Evolutionary conservation across 1,140 invertebrate genomes (phyloP).

Genomic region (Babylonia areolata): DNA sequence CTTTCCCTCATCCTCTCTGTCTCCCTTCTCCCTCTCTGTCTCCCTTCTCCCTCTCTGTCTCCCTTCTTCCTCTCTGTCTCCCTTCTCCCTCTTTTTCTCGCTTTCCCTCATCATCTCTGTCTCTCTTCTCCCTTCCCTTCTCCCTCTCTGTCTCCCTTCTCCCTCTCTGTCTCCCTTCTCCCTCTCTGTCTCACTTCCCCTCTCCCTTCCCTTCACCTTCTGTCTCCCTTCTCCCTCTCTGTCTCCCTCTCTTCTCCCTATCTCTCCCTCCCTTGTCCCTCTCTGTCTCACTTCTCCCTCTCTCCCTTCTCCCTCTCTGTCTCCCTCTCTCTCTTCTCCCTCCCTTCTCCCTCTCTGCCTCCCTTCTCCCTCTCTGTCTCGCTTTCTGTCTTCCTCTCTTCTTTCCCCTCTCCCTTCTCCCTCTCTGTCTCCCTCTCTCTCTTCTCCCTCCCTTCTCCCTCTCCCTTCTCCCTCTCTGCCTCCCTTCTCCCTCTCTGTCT

Average conservation of each 20-base stretch:
- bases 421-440: neutral
- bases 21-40: neutral
- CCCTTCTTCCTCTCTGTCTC: constrained; percentile 3
- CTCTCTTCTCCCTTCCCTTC: neutral
- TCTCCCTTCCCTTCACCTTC: neutral
- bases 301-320: neutral
- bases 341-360: neutral
- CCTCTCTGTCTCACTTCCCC: neutral
- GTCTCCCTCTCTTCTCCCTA: neutral
- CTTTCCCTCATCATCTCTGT: constrained; percentile 3
- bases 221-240: neutral
- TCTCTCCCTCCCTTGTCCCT: too few species aligned
- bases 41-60: neutral
- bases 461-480: too few species aligned
- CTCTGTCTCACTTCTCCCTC: neutral
- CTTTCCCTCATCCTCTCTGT: neutral
- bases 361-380: neutral
- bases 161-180: neutral
- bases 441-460: neutral
- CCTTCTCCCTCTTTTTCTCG: constrained; percentile 13
- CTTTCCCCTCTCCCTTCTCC: too few species aligned
- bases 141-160: neutral
- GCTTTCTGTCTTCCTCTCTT: neutral
- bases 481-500: neutral
- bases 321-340: neutral